These are phyloP conservation scores for Nixonia krombeini DNA, from an alignment of 1,140 invertebrate genomes.

Conservation along the genomic window DNA sequence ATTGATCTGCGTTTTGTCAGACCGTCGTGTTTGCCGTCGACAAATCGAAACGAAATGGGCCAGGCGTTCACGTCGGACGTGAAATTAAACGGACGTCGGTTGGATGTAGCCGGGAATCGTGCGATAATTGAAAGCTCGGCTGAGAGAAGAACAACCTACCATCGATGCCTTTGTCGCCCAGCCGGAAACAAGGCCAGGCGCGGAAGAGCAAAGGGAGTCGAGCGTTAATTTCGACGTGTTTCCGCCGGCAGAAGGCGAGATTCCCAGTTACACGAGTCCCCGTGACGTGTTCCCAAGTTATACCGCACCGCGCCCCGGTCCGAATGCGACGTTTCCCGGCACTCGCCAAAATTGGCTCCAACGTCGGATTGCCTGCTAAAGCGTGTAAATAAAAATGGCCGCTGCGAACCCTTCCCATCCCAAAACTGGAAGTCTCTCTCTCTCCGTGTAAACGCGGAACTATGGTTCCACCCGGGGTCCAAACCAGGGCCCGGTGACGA, in stretches of 20 bases:
- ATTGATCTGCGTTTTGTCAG: constrained; percentile 51
- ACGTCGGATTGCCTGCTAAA: too few species aligned
- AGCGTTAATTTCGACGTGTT: constrained; percentile 43
- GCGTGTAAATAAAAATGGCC: too few species aligned
- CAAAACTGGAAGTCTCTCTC: too few species aligned
- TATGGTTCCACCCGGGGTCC: too few species aligned
- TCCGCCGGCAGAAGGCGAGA: constrained; percentile 21
- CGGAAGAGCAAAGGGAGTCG: constrained; percentile 22
- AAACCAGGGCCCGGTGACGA: too few species aligned
- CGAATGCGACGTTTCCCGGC: too few species aligned
- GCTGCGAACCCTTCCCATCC: too few species aligned
- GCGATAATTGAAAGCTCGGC: constrained; percentile 51
- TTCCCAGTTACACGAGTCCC: constrained; percentile 33
- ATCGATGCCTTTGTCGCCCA: constrained; percentile 33
- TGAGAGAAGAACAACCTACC: constrained; percentile 23
- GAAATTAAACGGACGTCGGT: constrained; percentile 49
- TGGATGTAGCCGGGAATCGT: constrained; percentile 45
- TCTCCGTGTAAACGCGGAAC: too few species aligned
- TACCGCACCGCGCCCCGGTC: constrained; percentile 2
- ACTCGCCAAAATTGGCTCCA: too few species aligned
- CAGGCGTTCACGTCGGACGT: constrained; percentile 42
- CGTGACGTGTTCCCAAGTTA: constrained; percentile 21
- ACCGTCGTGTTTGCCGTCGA: constrained; percentile 48
- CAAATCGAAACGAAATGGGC: constrained; percentile 50
- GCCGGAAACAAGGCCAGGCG: constrained; percentile 35